Evolutionary conservation across 2,113 vertebrate genomes (phyloP).

Genomic region (Limanda limanda): DNA sequence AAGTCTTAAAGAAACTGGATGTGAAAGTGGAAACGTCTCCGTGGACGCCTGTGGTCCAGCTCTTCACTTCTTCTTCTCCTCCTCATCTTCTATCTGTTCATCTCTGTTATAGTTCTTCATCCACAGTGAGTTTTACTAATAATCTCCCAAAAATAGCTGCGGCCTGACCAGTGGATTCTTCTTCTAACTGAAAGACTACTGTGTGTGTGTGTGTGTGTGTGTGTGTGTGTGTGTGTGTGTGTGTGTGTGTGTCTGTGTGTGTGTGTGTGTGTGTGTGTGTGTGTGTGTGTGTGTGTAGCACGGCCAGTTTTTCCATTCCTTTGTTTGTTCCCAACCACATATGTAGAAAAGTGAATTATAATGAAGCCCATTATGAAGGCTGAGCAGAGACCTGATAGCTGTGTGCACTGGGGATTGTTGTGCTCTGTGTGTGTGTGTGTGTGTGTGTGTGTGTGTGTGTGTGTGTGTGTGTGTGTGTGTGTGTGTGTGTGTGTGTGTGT

Average conservation of each 20-base stretch:
- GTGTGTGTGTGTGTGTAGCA: slow-evolving; percentile 17
- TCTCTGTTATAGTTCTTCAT: slow-evolving; percentile 16
- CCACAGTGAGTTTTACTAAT: slow-evolving; percentile 41
- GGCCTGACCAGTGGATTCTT: slow-evolving; percentile 25
- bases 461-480: slow-evolving; percentile 19
- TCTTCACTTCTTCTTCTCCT: background rate
- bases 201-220: slow-evolving; percentile 25
- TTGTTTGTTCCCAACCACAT: slow-evolving; percentile 45
- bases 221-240: slow-evolving; percentile 8
- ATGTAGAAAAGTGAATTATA: slow-evolving; percentile 48
- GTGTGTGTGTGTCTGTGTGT: no score
- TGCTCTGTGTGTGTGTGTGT: slow-evolving; percentile 8
- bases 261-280: slow-evolving; percentile 36
- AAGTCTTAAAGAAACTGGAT: no score
- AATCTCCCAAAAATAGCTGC: slow-evolving; percentile 33
- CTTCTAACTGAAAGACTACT: slow-evolving; percentile 26
- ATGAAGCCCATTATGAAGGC: slow-evolving; percentile 48
- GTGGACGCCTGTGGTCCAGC: slow-evolving; percentile 30
- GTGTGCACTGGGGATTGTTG: slow-evolving; percentile 14
- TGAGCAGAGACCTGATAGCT: slow-evolving; percentile 29
- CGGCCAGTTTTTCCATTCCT: slow-evolving; percentile 29
- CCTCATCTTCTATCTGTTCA: slow-evolving; percentile 32
- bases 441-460: slow-evolving; percentile 34
- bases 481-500: slow-evolving; percentile 12
- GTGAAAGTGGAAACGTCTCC: background rate